These are phyloP conservation scores for Beris morrisii DNA, from an alignment of 2,888 invertebrate species.

Conservation along the genomic window DNA sequence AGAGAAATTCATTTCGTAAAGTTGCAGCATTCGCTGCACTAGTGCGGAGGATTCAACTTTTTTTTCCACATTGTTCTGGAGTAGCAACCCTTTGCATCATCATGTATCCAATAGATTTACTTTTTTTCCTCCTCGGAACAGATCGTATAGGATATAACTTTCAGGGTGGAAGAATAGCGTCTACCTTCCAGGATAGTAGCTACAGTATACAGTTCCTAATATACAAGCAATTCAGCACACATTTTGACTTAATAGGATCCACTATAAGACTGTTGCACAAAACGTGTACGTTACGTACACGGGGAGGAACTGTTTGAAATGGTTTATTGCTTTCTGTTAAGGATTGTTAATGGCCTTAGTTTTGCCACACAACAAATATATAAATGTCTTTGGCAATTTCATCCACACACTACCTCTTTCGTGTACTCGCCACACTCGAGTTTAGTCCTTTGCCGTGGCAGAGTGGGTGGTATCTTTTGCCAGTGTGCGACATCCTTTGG, in stretches of 20 bases:
- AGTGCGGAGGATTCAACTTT: background rate
- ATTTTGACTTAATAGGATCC: too few relatives aligned
- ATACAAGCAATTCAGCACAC: too few relatives aligned
- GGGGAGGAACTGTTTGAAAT: slow-evolving; percentile 31
- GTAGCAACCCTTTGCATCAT: background rate
- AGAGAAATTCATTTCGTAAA: slow-evolving; percentile 19
- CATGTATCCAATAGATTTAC: slow-evolving; percentile 21
- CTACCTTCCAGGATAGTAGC: too few relatives aligned
- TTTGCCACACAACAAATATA: slow-evolving; percentile 31
- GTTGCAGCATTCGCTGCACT: slow-evolving; percentile 4
- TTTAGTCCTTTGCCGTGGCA: background rate
- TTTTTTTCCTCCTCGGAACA: background rate
- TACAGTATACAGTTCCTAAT: too few relatives aligned
- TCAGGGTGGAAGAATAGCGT: too few relatives aligned
- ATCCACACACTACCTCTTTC: background rate
- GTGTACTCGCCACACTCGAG: background rate
- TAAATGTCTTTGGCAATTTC: slow-evolving; percentile 4
- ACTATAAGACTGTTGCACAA: too few relatives aligned
- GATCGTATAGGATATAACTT: too few relatives aligned
- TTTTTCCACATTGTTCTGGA: background rate
- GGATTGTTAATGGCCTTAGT: slow-evolving; percentile 37
- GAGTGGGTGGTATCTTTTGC: background rate
- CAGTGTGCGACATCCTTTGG: slow-evolving; percentile 10
- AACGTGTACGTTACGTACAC: too few relatives aligned
- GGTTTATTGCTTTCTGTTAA: slow-evolving; percentile 37